Evolutionary conservation across 2,797 vertebrate species (phyloP).

Genomic region (Phaenicophaeus curvirostris): DNA sequence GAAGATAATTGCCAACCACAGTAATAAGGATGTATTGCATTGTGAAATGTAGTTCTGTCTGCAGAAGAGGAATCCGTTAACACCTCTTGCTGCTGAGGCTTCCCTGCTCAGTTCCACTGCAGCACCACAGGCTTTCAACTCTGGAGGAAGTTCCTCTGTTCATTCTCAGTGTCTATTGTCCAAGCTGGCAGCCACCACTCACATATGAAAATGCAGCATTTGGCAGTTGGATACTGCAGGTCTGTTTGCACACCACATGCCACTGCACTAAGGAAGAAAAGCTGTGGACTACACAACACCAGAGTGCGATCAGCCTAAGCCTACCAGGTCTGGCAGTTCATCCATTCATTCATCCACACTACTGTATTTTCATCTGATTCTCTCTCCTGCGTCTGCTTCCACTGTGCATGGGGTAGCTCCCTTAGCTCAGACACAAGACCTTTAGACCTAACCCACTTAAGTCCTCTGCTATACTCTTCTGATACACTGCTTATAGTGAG

Average conservation of each 20-base stretch:
- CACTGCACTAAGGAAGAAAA: not conserved
- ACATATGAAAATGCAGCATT: not conserved
- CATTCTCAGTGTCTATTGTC: not conserved
- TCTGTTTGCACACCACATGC: not conserved
- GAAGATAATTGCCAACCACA: not conserved
- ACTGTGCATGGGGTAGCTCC: not conserved
- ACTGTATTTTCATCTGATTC: not conserved
- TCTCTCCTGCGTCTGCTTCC: not conserved
- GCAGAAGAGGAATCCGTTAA: not conserved
- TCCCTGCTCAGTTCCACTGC: not conserved
- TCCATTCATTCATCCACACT: not conserved
- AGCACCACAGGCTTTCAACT: not conserved
- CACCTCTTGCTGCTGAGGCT: not conserved
- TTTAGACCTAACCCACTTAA: not conserved
- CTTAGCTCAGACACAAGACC: not conserved
- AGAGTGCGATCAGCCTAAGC: fast-evolving
- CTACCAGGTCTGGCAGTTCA: not conserved
- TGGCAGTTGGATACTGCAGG: not conserved
- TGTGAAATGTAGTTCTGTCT: not conserved
- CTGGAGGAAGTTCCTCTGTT: not conserved
- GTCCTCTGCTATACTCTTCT: not conserved
- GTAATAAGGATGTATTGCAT: not conserved
- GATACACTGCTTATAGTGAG: not conserved
- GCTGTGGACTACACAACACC: not conserved
- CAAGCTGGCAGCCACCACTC: not conserved